These are phyloP conservation scores for Escarpia spicata DNA, from an alignment of 2,888 invertebrate genomes.

Conservation along the genomic window DNA sequence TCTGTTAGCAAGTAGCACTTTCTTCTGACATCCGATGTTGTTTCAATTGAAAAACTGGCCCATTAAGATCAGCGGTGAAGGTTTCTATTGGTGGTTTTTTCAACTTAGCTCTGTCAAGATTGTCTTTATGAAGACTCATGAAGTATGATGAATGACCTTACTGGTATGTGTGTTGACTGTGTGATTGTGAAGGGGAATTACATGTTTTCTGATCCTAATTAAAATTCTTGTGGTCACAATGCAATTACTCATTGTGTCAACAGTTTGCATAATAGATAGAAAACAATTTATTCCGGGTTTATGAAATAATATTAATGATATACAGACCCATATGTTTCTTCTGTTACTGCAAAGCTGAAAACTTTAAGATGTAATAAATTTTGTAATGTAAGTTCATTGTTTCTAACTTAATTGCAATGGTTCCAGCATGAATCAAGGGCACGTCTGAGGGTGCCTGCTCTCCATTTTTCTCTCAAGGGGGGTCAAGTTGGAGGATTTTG, in stretches of 20 bases:
- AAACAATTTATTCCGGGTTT: background rate
- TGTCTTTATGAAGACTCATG: background rate
- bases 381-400: background rate
- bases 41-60: background rate
- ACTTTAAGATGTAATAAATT: background rate
- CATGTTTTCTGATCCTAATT: background rate
- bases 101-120: background rate
- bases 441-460: no score
- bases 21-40: background rate
- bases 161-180: background rate
- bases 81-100: background rate
- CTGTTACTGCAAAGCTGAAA: background rate
- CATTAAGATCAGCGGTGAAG: background rate
- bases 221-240: background rate
- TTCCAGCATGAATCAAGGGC: background rate
- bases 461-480: no score
- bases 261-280: background rate
- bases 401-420: background rate
- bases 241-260: background rate
- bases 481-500: no score
- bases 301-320: background rate
- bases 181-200: background rate
- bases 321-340: background rate
- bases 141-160: background rate
- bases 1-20: background rate